These are phyloP conservation scores for Xenops minutus DNA, from an alignment of 2,797 vertebrate genomes.

Conservation along the genomic window DNA sequence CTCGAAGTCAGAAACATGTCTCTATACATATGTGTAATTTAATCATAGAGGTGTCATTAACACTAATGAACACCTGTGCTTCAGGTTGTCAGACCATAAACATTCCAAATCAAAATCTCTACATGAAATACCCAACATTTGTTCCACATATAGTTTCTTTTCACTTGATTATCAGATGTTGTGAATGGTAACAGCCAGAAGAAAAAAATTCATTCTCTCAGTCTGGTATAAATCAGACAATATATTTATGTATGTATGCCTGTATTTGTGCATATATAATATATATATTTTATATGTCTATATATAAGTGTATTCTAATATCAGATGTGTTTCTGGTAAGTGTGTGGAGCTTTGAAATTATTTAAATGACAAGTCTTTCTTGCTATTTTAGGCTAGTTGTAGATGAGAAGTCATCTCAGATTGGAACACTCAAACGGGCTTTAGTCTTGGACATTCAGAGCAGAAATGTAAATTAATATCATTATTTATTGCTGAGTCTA, in stretches of 20 bases:
- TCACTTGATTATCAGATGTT: background rate
- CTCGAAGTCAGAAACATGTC: background rate
- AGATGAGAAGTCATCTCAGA: background rate
- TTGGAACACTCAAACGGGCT: background rate
- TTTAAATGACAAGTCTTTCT: background rate
- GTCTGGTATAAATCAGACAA: background rate
- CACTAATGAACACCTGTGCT: background rate
- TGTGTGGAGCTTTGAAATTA: background rate
- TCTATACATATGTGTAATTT: background rate
- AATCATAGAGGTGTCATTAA: background rate
- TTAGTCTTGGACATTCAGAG: background rate
- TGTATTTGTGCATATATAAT: background rate
- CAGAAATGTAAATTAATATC: constrained; percentile 35
- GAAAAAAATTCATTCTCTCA: background rate
- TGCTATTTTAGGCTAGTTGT: background rate
- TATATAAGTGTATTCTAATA: background rate
- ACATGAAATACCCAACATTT: background rate
- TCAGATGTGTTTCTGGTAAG: background rate
- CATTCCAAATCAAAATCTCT: background rate
- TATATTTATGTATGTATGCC: background rate
- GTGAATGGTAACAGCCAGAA: background rate
- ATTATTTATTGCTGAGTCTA: constrained; percentile 7
- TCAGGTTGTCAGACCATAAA: background rate
- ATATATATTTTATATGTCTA: background rate
- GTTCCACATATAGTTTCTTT: background rate